These are phyloP conservation scores for Ennomos fuscantarius DNA, from an alignment of 2,888 invertebrate species.

Conservation along the genomic window DNA sequence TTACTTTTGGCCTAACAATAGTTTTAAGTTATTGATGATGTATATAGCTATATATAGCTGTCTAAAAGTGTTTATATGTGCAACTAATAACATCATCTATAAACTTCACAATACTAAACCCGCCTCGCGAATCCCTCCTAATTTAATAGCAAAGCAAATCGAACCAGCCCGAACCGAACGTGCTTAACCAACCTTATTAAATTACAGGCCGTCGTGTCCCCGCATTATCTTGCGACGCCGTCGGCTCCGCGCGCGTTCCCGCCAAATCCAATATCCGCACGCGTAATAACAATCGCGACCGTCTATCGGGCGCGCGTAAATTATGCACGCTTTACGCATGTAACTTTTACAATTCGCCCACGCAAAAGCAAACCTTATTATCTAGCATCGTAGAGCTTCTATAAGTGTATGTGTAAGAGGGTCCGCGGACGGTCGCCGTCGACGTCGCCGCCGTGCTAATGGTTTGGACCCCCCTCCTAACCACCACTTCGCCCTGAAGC, in stretches of 20 bases:
- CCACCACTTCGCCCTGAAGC: slow-evolving; percentile 50
- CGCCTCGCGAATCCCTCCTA: slow-evolving; percentile 35
- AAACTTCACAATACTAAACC: slow-evolving; percentile 16
- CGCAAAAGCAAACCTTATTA: slow-evolving; percentile 47
- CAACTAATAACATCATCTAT: slow-evolving; percentile 16
- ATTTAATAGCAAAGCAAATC: slow-evolving; percentile 41
- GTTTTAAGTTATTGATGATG: too few species aligned
- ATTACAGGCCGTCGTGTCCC: slow-evolving; percentile 43
- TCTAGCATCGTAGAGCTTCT: not conserved
- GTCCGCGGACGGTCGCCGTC: slow-evolving; percentile 67
- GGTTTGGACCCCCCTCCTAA: slow-evolving; percentile 65
- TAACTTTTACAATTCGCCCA: slow-evolving; percentile 28
- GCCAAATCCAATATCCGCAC: slow-evolving; percentile 82
- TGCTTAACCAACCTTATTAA: slow-evolving; percentile 48
- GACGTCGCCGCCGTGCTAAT: slow-evolving; percentile 74
- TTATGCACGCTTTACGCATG: slow-evolving; percentile 72
- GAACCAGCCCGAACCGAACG: slow-evolving; percentile 36
- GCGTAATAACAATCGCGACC: slow-evolving; percentile 83
- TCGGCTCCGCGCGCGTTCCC: slow-evolving; percentile 54
- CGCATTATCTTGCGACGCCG: slow-evolving; percentile 67
- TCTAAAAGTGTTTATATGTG: not conserved
- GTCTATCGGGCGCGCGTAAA: slow-evolving; percentile 83
- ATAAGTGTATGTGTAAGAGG: slow-evolving; percentile 34
- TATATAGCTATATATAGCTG: not conserved
- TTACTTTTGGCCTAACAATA: too few species aligned